These are phyloP conservation scores for Dolichoris vasculosae DNA, from an alignment of 1,140 invertebrate genomes.

Conservation along the genomic window DNA sequence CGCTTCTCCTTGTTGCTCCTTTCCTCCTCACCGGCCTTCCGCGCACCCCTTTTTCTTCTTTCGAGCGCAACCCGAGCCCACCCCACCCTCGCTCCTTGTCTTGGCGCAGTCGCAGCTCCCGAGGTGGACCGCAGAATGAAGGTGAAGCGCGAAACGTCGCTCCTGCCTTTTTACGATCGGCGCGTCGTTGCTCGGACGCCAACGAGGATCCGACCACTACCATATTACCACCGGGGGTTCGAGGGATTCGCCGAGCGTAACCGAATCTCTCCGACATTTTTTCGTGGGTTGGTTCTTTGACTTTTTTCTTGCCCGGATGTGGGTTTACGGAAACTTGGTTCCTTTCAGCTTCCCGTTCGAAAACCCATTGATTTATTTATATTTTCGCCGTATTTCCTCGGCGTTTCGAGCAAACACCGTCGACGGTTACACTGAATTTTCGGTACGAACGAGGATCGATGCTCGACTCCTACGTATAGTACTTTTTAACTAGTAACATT, in stretches of 20 bases:
- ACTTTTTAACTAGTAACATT: too few species aligned
- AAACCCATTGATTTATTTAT: too few species aligned
- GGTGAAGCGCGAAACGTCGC: too few species aligned
- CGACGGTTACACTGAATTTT: too few species aligned
- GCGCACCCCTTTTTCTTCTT: conserved; percentile 44
- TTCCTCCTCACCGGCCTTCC: conserved; percentile 41
- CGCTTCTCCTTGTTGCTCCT: conserved; percentile 42
- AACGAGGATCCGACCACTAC: neutral
- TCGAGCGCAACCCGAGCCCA: conserved; percentile 41
- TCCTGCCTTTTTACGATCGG: neutral
- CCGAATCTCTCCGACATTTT: neutral
- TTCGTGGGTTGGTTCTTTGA: too few species aligned
- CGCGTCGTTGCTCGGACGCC: neutral
- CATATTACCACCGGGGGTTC: neutral
- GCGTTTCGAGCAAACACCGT: too few species aligned
- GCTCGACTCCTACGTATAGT: too few species aligned
- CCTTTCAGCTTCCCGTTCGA: too few species aligned
- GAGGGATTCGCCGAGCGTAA: neutral
- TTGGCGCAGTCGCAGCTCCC: neutral
- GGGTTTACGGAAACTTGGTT: neutral
- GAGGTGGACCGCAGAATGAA: neutral
- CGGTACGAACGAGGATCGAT: too few species aligned
- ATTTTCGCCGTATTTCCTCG: too few species aligned
- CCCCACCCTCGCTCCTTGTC: neutral
- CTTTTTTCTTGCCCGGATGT: neutral